Evolutionary conservation across 2,797 vertebrate species (phyloP), one percentile per base, ranked within the genome.

Genomic region (Anguilla obscura): DNA sequence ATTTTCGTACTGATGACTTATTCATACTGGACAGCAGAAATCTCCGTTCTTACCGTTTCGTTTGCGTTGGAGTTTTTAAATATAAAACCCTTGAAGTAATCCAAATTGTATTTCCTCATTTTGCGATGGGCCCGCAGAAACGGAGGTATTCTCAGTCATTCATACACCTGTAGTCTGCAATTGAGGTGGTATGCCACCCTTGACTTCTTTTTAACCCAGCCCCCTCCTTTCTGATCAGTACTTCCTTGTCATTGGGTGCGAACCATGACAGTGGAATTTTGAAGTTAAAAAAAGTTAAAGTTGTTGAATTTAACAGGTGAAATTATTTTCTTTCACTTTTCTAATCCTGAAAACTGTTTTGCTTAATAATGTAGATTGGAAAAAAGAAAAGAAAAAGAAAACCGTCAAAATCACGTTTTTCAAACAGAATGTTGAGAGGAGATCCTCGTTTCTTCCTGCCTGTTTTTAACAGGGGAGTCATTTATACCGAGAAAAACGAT

Each of bases 61-160:
- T 8, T 33, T 74, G 36, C 52, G 4, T 85, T 58, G 0, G 85
- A 27, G 83, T 89, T 91, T 88, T 27, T 89, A 60, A 91, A 90
- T 21, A 91, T 58, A 50, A 87, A 48, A 52, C 87, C 85, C 85
- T 86, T 88, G 48, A 92, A 87, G 66, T 87, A 85, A 48, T 76
- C 91, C 83, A 89, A 89, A 40, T 33, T 88, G 95, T 89, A 86
- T 24, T 92, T 79, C 94, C 50, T 92, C 91, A 93, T 92, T 66
- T 16, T 89, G 45, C 21, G 12, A 27, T 9, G 6, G 5, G 36
- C 1, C 83, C 0, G 10, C 36, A 40, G 0, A 71, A 58, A n/a
- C 50, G 27, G 50, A 16, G 33, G 5, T 60, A 33, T 33, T 16
- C 54, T 63, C 54, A 21, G 83, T 33, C 33, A 84, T 30, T 14